Base-by-base conservation (phyloP, 2,888 invertebrate genomes). In the Platypus cylindrus region DNA sequence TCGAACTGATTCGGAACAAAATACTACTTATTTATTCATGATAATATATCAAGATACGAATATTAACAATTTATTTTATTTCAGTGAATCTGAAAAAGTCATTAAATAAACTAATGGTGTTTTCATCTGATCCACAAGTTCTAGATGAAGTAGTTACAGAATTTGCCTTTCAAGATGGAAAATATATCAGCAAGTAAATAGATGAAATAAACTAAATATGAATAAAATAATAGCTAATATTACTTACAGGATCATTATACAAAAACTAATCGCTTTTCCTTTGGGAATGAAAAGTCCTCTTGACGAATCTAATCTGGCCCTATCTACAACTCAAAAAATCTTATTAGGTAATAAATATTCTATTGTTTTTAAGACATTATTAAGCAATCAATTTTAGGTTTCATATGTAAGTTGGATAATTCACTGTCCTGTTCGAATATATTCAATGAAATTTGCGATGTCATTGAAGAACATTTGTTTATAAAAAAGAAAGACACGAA, bases 231-330 rank as follows among this genome's bases (percentile, higher is more conserved):
- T n/a, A n/a, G n/a, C n/a, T n/a, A n/a, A n/a, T n/a, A n/a, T n/a
- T n/a, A n/a, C n/a, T 34, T 45, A 33, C 32, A 58, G 57, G 20
- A 46, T 53, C 22, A 49, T 58, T 27, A 30, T 57, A 14, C 39
- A 46, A 15, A 47, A 49, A 40, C 36, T 55, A n/a, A 45, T 2
- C 36, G 41, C 5, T 46, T 53, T 26, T 34, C 43, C n/a, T 25
- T 45, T 1, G 54, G 59, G 39, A 42, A 44, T 28, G 46, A 62
- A 5, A 62, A 64, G 40, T 55, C 44, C 14, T 52, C 53, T 31
- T 48, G 58, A 38, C 62, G 64, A n/a, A 7, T 64, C 63, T 16
- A 65, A 65, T n/a, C 67, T 67, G 3, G 40, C 62, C 17, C 55
- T 67, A 60, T 61, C 64, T 3, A 51, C 45, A 40, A 52, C 55